Conservation (phyloP, 2,113 vertebrate species). For the Paralichthys olivaceus region DNA sequence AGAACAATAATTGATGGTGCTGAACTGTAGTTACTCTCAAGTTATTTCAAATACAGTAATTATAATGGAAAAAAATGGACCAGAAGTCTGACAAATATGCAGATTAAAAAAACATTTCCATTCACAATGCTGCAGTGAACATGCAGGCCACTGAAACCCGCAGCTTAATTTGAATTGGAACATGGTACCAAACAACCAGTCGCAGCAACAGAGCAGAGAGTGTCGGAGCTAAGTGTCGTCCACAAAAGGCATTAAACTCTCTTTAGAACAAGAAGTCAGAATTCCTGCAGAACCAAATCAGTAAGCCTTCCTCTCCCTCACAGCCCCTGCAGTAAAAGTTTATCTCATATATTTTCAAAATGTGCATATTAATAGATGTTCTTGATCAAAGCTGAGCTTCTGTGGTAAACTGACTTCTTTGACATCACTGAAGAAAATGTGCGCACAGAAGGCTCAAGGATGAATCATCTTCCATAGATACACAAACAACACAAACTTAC, state of each 20-base stretch:
- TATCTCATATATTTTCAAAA: constrained; percentile 6
- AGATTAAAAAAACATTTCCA: background rate
- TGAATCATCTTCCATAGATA: background rate
- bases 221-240: background rate
- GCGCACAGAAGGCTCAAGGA: background rate
- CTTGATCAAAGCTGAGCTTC: constrained; percentile 23
- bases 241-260: constrained; percentile 2
- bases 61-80: background rate
- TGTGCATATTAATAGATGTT: constrained; percentile 28
- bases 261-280: constrained; percentile 2
- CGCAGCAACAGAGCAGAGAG: background rate
- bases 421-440: background rate
- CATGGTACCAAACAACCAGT: background rate
- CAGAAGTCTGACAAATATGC: background rate
- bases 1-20: background rate
- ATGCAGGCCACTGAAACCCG: too few species aligned
- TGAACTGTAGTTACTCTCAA: background rate
- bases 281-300: background rate
- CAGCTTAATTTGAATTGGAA: background rate
- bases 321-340: constrained; percentile 11
- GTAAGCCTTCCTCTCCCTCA: background rate
- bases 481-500: too few species aligned
- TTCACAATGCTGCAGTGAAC: too few species aligned
- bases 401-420: constrained; percentile 3
- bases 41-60: background rate